Evolutionary conservation across 2,888 invertebrate species (phyloP), one percentile per base, ranked within the genome.

Genomic region (Lissonota sp.): DNA sequence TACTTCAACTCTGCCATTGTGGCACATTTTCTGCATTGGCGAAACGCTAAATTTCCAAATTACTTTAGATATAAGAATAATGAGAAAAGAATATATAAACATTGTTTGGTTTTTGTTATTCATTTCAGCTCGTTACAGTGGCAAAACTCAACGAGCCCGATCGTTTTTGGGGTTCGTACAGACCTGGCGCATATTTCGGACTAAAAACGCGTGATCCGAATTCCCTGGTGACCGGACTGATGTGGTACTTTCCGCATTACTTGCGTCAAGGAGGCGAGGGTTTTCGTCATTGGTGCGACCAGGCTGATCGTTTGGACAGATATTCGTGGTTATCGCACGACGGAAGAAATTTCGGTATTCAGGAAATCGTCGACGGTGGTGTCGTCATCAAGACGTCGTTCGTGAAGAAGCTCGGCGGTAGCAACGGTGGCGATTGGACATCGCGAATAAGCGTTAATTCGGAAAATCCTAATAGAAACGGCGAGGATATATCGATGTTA

Each of bases 311-410:
- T 86, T 92, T 98, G 55, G 94, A 96, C 4, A 95, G 95, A 55
- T 96, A 95, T 57, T 97, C 97, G 0, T 99, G 99, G 99, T 92
- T 95, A 5, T 95, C 97, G 84, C 99, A 99, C 90, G 99, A 99
- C 91, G 99, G 99, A 0, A 94, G 95, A 49, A 95, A 95, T 6
- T 99, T 99, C 93, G 99, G 99, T 0, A 94, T 97, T 46, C 99
- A 99, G 92, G 95, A 96, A 87, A 97, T 99, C 72, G 93, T 95
- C 1, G 99, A 99, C 89, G 94, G 95, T 0, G 95, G 96, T 0
- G 96, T 97, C 86, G 93, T 94, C 12, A 92, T 99, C 6, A 95
- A 94, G 78, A 99, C 99, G 0, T 96, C 97, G 0, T 99, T 98
- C 92, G 95, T 99, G 0, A 99, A 99, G 93, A 95, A 95, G 66